These are phyloP conservation scores for Rhynchomys soricoides DNA, from an alignment of 2,113 vertebrate species.

Conservation along the genomic window DNA sequence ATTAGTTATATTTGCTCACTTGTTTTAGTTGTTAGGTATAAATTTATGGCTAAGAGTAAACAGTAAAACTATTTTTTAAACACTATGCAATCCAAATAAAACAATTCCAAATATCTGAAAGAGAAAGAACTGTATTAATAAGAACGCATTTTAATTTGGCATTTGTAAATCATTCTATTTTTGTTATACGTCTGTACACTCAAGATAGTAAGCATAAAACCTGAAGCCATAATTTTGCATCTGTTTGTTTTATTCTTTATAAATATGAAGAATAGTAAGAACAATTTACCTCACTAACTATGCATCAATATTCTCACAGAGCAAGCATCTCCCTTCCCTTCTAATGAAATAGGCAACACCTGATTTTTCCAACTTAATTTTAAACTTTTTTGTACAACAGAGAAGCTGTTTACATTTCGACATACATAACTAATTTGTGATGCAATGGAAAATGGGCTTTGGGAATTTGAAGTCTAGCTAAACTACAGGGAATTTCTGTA, in stretches of 20 bases:
- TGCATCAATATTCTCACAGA: background rate
- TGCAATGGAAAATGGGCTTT: conserved; percentile 16
- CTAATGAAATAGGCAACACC: background rate
- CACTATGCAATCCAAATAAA: background rate
- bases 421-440: conserved; percentile 36
- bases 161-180: background rate
- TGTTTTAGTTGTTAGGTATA: background rate
- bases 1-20: background rate
- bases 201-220: background rate
- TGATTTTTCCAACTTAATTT: conserved; percentile 5
- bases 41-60: background rate
- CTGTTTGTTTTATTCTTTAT: background rate
- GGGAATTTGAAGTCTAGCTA: conserved; percentile 65
- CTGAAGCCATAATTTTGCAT: background rate
- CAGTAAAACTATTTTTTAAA: background rate
- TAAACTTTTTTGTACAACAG: conserved; percentile 44
- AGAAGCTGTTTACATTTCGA: background rate
- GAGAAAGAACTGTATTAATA: background rate
- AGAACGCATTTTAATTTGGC: conserved; percentile 7
- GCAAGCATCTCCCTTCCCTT: background rate
- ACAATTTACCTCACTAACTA: background rate
- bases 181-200: background rate
- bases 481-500: background rate
- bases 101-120: background rate
- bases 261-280: conserved; percentile 19